Evolutionary conservation across 2,113 vertebrate genomes (phyloP).

Genomic region (Scortum barcoo): DNA sequence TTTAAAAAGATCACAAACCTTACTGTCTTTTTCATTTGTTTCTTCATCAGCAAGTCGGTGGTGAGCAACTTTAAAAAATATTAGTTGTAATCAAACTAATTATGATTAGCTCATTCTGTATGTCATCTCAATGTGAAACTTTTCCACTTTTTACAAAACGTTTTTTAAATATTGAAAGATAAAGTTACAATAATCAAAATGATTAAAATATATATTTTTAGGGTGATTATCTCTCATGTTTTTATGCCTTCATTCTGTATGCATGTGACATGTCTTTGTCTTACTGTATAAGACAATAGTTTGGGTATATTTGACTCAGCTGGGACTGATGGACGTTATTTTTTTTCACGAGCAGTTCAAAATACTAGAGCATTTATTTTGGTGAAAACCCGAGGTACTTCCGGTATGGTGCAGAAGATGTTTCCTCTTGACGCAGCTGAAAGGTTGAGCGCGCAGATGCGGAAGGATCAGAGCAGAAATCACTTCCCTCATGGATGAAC

Average conservation of each 20-base stretch:
- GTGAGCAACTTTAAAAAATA: too few relatives aligned
- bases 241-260: neutral
- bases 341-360: neutral
- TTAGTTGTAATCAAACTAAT: too few relatives aligned
- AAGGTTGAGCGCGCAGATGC: conserved; percentile 69
- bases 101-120: too few relatives aligned
- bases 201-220: neutral
- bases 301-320: neutral
- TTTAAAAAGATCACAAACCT: too few relatives aligned
- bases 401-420: neutral
- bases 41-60: too few relatives aligned
- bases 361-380: conserved; percentile 2
- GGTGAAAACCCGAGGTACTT: neutral
- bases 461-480: conserved; percentile 63
- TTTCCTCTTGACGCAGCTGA: conserved; percentile 1
- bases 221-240: neutral
- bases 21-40: too few relatives aligned
- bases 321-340: neutral
- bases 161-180: too few relatives aligned
- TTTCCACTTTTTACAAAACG: neutral
- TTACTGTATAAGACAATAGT: neutral
- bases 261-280: neutral
- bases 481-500: neutral
- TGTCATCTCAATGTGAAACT: neutral
- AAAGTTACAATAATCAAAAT: neutral